A percentile compares a stretch with the other conserved stretches of the same genome.
These are phyloP conservation scores for Echinarachnius parma DNA, from an alignment of 53 echinoderm and acorn worm species.

Conservation along the genomic window DNA sequence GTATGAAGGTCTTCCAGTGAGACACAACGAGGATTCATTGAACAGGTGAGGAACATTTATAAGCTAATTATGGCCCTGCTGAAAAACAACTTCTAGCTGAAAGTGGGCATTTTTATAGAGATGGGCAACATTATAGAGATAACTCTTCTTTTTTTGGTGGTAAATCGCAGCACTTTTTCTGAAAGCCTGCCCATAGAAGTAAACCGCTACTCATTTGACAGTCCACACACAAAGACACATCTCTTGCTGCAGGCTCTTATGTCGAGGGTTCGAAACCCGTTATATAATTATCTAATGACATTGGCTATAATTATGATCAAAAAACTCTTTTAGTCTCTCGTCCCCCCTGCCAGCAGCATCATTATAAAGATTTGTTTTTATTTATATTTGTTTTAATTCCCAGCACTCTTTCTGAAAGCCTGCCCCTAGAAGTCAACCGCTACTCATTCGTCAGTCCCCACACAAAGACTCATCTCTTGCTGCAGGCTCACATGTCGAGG, in stretches of 20 bases:
- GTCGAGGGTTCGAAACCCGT: too few relatives aligned
- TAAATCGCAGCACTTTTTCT: conserved; percentile 62
- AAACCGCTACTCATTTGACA: conserved; percentile 73
- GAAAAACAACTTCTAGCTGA: too few relatives aligned
- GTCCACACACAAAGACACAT: conserved; percentile 86
- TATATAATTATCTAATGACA: too few relatives aligned
- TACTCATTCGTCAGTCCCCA: conserved; percentile 90
- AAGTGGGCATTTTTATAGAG: too few relatives aligned
- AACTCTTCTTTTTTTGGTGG: too few relatives aligned
- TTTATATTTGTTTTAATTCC: too few relatives aligned
- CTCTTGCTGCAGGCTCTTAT: conserved; percentile 84
- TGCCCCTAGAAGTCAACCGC: conserved; percentile 85
- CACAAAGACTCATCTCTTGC: conserved; percentile 91
- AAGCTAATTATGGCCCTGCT: too few relatives aligned
- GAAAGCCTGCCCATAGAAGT: conserved; percentile 72
- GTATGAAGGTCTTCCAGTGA: conserved; percentile 87
- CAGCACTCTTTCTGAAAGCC: conserved; percentile 73
- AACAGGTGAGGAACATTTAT: conserved; percentile 62
- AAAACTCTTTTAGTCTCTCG: too few relatives aligned
- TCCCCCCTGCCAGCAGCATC: too few relatives aligned
- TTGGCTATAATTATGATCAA: too few relatives aligned
- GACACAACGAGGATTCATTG: conserved; percentile 91
- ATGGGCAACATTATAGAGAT: too few relatives aligned
- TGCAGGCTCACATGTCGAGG: conserved; percentile 87
- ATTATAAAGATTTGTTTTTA: too few relatives aligned